A percentile compares a stretch with the other conserved stretches of the same genome.
These are phyloP conservation scores for Blera fallax DNA, from an alignment of 2,888 invertebrate species.

Conservation along the genomic window DNA sequence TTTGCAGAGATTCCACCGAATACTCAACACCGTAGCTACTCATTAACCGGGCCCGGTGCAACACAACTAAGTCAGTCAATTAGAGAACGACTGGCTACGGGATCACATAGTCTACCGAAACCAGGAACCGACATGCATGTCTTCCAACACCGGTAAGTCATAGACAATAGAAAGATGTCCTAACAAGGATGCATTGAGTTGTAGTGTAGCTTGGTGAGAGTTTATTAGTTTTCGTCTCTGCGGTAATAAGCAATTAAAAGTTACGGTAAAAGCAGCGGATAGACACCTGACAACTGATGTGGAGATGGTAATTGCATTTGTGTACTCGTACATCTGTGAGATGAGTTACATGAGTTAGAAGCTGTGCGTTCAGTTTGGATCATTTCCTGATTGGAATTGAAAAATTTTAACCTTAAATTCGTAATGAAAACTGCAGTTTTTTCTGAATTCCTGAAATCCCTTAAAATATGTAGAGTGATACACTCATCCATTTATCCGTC, in stretches of 20 bases:
- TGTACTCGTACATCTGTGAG: background rate
- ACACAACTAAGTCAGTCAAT: slow-evolving; percentile 94
- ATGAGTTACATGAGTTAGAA: too few species aligned
- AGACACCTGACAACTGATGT: too few species aligned
- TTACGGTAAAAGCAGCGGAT: background rate
- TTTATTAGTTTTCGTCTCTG: slow-evolving; percentile 16
- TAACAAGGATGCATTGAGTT: background rate
- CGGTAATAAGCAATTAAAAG: slow-evolving; percentile 30
- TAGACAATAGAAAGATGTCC: background rate
- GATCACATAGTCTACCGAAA: slow-evolving; percentile 93
- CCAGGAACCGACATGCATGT: slow-evolving; percentile 86
- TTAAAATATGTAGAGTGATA: too few species aligned
- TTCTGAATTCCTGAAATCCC: too few species aligned
- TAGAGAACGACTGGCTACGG: slow-evolving; percentile 90
- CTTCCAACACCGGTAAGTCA: slow-evolving; percentile 84
- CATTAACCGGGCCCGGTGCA: slow-evolving; percentile 91
- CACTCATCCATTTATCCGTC: too few species aligned
- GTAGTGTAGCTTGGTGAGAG: background rate
- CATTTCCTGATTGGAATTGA: too few species aligned
- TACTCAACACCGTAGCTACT: slow-evolving; percentile 92
- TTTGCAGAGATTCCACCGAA: slow-evolving; percentile 85
- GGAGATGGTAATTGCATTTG: background rate
- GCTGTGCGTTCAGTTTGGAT: too few species aligned
- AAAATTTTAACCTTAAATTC: too few species aligned
- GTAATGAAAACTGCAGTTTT: too few species aligned